These are phyloP conservation scores for Torymus auratus DNA, from an alignment of 2,888 invertebrate species.

Conservation along the genomic window DNA sequence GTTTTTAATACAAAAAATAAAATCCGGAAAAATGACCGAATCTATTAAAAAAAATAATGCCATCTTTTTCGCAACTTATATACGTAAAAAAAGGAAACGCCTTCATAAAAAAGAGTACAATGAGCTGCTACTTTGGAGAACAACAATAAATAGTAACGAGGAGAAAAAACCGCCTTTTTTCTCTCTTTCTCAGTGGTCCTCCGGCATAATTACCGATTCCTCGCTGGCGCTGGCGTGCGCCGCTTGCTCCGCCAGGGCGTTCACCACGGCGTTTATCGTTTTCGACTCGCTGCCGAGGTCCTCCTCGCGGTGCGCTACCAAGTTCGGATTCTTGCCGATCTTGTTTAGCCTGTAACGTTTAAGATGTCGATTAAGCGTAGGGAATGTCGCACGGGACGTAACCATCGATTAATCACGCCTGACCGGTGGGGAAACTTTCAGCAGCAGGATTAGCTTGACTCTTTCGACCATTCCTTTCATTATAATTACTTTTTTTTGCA, in stretches of 20 bases:
- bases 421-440: slow-evolving; percentile 64
- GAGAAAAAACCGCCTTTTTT: too few relatives aligned
- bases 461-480: slow-evolving; percentile 22
- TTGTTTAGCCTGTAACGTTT: slow-evolving; percentile 87
- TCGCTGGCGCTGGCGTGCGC: slow-evolving; percentile 89
- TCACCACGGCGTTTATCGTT: slow-evolving; percentile 95
- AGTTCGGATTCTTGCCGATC: slow-evolving; percentile 97
- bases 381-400: slow-evolving; percentile 73
- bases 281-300: slow-evolving; percentile 85
- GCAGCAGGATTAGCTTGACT: slow-evolving; percentile 59
- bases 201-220: slow-evolving; percentile 80
- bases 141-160: too few relatives aligned
- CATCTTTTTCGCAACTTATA: too few relatives aligned
- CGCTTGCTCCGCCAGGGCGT: slow-evolving; percentile 93
- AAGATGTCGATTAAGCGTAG: slow-evolving; percentile 76
- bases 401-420: slow-evolving; percentile 74
- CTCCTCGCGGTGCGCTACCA: slow-evolving; percentile 87
- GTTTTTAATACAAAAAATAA: too few relatives aligned
- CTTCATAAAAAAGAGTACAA: too few relatives aligned
- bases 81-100: too few relatives aligned
- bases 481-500: slow-evolving; percentile 11
- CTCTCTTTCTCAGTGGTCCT: neutral
- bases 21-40: too few relatives aligned
- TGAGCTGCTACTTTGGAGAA: too few relatives aligned
- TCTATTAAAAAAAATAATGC: too few relatives aligned